Evolutionary conservation across 2,113 vertebrate genomes (phyloP), one percentile per base, ranked within the genome.

Genomic region (Cercopithecus mona): DNA sequence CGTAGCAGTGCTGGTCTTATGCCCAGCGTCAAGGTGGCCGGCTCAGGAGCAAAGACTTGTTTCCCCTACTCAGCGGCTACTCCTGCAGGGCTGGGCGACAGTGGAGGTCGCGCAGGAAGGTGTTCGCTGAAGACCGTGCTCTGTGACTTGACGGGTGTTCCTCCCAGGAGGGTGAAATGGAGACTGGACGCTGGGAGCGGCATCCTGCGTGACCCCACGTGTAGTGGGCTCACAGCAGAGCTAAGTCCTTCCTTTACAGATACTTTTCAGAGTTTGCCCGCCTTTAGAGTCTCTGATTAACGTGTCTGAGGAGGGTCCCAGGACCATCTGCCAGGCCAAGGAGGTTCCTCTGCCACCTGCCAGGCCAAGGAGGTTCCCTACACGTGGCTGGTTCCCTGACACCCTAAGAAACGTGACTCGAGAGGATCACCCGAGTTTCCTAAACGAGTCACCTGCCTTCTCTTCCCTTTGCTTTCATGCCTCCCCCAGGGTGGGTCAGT

Each of bases 21-120:
- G 30, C 4, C 55, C 13, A 30, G 64, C 23, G 50, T 55, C 18
- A 61, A 27, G 59, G 11, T 80, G 30, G 23, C 23, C 4, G 10
- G 1, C 0, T 14, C 16, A 45, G 40, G 82, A 45, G 2, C 30
- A n/a, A 10, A 84, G 40, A 32, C 57, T 2, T 5, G 8, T n/a
- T 32, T 68, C 10, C 6, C 30, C 10, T 14, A 8, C 18, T 35
- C 17, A 7, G 3, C 3, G 61, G 17, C 27, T 45, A 20, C 10
- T 48, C 5, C 14, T 8, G 16, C 61, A 11, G 50, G 35, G 11
- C 5, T 43, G 35, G 59, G 64, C n/a, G 6, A 35, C 30, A 9
- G 12, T 12, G 4, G 38, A 11, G 12, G 0, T 66, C 11, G 0
- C 0, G 2, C 25, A 14, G 43, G 13, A 18, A 75, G 66, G 32